Conservation (phyloP, 2,113 vertebrate species). For the Parotia lawesii region DNA sequence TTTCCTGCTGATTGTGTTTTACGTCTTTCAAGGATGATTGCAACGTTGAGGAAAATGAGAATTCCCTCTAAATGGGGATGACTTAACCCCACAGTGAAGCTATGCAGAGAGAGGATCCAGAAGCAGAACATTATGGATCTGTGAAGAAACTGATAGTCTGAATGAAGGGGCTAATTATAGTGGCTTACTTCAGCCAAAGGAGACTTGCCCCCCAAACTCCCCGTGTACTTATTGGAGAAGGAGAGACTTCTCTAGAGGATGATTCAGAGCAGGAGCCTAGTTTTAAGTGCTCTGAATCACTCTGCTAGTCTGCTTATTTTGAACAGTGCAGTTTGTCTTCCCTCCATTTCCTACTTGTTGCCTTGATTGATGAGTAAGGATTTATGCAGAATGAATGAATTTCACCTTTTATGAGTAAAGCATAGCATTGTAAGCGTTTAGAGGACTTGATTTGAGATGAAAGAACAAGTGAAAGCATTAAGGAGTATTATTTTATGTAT, state of each 20-base stretch:
- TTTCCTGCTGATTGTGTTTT: neutral
- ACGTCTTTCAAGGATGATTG: neutral
- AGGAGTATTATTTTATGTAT: neutral
- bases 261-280: neutral
- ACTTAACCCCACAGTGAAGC: neutral
- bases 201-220: neutral
- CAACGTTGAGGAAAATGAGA: neutral
- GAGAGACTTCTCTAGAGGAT: neutral
- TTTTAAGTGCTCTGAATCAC: slow-evolving; percentile 22
- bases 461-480: neutral
- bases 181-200: neutral
- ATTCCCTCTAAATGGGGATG: neutral
- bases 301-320: neutral
- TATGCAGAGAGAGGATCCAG: neutral
- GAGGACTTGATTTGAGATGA: neutral
- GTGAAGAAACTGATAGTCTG: neutral
- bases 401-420: slow-evolving; percentile 44
- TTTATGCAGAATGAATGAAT: slow-evolving; percentile 37
- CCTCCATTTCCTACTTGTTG: slow-evolving; percentile 6
- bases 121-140: neutral
- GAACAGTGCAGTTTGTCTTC: slow-evolving; percentile 1
- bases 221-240: neutral
- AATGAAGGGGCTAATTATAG: neutral
- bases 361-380: slow-evolving; percentile 22
- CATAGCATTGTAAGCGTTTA: neutral